Conservation (phyloP, 1,140 invertebrate species). For the Drosophila parabipectinata region DNA sequence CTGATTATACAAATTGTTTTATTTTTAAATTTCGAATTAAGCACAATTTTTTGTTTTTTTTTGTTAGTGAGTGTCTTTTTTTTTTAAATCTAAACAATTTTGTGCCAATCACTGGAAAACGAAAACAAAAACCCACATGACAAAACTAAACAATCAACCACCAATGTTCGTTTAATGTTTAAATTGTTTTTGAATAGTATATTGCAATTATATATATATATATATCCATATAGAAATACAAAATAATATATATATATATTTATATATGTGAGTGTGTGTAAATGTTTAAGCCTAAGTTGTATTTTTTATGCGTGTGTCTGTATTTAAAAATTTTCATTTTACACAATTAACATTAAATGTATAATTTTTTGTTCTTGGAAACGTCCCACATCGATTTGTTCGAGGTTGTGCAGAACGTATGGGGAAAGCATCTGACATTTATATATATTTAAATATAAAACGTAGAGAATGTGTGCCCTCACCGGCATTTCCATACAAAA, state of each 20-base stretch:
- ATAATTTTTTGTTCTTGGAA: not conserved
- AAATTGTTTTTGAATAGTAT: slow-evolving; percentile 45
- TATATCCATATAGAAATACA: slow-evolving; percentile 2
- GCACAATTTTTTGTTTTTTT: slow-evolving; percentile 31
- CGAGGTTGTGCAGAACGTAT: slow-evolving; percentile 9
- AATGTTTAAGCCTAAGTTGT: slow-evolving; percentile 4
- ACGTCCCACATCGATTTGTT: slow-evolving; percentile 17
- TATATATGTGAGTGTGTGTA: slow-evolving; percentile 15
- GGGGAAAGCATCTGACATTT: not conserved
- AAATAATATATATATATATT: not conserved
- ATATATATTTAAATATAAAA: not conserved
- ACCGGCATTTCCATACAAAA: slow-evolving; percentile 9
- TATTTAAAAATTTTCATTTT: not conserved
- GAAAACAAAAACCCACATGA: slow-evolving; percentile 1
- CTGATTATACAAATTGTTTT: slow-evolving; percentile 37
- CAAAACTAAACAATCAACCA: slow-evolving; percentile 11
- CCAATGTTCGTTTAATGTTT: slow-evolving; percentile 34
- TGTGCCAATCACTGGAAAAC: slow-evolving; percentile 62
- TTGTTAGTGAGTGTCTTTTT: slow-evolving; percentile 6
- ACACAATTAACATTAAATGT: not conserved
- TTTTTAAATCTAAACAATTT: slow-evolving; percentile 33
- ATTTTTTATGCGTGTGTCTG: not conserved
- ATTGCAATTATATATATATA: slow-evolving; percentile 34
- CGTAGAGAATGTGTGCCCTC: not conserved
- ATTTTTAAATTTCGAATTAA: slow-evolving; percentile 22